Evolutionary conservation across 2,888 invertebrate species (phyloP), one percentile per base, ranked within the genome.

Genomic region (Coleophora flavipennella): DNA sequence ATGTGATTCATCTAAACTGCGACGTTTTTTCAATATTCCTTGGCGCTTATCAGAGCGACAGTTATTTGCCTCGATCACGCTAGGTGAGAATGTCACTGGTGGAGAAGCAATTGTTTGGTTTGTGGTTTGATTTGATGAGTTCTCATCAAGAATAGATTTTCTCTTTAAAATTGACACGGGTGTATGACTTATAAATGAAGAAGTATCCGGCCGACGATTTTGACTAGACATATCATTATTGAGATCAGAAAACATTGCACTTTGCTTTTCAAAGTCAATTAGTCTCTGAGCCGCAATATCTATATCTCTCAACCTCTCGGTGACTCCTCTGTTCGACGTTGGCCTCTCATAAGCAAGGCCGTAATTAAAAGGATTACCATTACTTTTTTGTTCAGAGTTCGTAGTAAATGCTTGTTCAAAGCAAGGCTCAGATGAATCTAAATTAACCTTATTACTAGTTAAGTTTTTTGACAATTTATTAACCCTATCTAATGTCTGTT

Each of bases 1-100:
- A 68, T 91, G 90, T 14, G 89, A 90, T 63, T 94, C 94, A 53
- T 94, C 94, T 50, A 94, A 80, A 59, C 94, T 94, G 41, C 92
- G 89, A 27, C 93, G 89, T 75, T 94, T 94, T 71, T 94, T 94
- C 48, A 93, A 81, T 61, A 94, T 94, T 34, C 93, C 93, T 67
- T 92, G 92, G 39, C 90, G 89, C 46, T 86, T 78, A 39, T 76
- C 76, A 28, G 85, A 73, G 20, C 84, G 84, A 41, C 85, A 79
- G 41, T 88, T 86, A 26, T 89, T 86, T 11, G 88, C 87, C 58
- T 93, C 92, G 35, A 91, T 75, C 40, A 92, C 92, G 59, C 86
- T 91, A 1, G 92, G 91, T 7, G 92, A 92, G 74, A 92, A 92
- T n/a, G 92, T 93, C 3, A 93, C 92, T 8, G 92, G 92, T 14